Evolutionary conservation across 2,888 invertebrate genomes (phyloP).

Genomic region (Drosophila engyochracea): DNA sequence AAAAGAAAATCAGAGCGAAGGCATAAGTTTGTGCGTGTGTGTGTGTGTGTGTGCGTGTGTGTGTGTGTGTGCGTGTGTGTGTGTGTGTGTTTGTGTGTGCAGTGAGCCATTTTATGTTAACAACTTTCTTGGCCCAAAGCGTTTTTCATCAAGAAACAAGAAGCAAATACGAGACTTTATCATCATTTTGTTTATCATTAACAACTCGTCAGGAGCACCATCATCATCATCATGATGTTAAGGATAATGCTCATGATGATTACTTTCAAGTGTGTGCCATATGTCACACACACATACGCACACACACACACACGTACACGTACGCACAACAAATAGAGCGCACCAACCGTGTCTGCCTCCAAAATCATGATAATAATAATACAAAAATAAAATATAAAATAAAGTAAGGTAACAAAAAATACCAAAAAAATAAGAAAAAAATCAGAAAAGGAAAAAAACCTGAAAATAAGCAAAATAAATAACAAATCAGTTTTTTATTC

Average conservation of each 20-base stretch:
- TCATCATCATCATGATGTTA: slow-evolving; percentile 26
- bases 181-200: slow-evolving; percentile 77
- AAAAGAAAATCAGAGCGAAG: slow-evolving; percentile 45
- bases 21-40: slow-evolving; percentile 5
- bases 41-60: slow-evolving; percentile 11
- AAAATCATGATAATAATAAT: slow-evolving; percentile 38
- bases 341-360: slow-evolving; percentile 36
- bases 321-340: slow-evolving; percentile 56
- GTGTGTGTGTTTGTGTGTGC: slow-evolving; percentile 44
- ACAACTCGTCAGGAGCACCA: slow-evolving; percentile 67
- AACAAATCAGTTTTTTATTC: slow-evolving; percentile 53
- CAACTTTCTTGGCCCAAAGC: slow-evolving; percentile 77
- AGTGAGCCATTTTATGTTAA: slow-evolving; percentile 79
- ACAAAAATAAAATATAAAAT: slow-evolving; percentile 19
- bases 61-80: slow-evolving; percentile 38
- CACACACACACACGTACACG: slow-evolving; percentile 8
- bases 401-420: slow-evolving; percentile 13
- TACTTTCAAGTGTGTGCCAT: slow-evolving; percentile 68
- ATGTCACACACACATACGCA: slow-evolving; percentile 48
- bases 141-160: slow-evolving; percentile 58
- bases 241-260: slow-evolving; percentile 30
- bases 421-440: neutral
- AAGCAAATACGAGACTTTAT: slow-evolving; percentile 34
- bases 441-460: neutral
- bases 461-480: slow-evolving; percentile 24